Evolutionary conservation across 2,888 invertebrate species (phyloP).

Genomic region (Apamea monoglypha): DNA sequence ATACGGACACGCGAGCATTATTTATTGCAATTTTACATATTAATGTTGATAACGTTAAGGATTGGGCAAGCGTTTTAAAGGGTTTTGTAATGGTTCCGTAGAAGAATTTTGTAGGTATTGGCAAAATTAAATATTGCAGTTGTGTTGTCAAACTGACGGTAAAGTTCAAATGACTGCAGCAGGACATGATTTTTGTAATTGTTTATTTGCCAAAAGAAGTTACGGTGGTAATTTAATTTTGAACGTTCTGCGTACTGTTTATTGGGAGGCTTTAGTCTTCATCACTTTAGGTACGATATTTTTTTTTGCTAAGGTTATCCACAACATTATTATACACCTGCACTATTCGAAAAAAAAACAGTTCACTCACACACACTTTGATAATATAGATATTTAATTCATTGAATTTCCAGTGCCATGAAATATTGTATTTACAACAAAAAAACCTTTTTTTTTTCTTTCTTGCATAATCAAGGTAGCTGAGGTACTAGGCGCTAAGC

Average conservation of each 20-base stretch:
- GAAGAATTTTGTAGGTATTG: neutral
- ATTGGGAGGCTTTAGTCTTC: neutral
- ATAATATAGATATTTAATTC: no score
- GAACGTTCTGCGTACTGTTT: neutral
- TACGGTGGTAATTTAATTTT: neutral
- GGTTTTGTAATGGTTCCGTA: constrained; percentile 48
- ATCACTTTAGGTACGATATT: no score
- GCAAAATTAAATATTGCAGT: no score
- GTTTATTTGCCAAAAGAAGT: neutral
- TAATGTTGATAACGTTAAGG: constrained; percentile 67
- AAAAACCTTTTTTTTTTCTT: no score
- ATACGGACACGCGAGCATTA: constrained; percentile 69
- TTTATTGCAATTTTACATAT: constrained; percentile 71
- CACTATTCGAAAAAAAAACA: no score
- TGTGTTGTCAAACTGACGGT: neutral
- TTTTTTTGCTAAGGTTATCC: no score
- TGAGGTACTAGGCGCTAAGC: neutral
- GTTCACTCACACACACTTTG: no score
- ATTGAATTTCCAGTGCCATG: no score
- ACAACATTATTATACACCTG: no score
- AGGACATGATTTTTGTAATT: no score
- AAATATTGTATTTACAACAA: no score
- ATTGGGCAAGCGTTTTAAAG: constrained; percentile 44
- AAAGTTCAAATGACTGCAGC: neutral
- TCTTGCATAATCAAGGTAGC: neutral